Conservation (phyloP, 2,888 invertebrate species). For the Thereva nobilitata region DNA sequence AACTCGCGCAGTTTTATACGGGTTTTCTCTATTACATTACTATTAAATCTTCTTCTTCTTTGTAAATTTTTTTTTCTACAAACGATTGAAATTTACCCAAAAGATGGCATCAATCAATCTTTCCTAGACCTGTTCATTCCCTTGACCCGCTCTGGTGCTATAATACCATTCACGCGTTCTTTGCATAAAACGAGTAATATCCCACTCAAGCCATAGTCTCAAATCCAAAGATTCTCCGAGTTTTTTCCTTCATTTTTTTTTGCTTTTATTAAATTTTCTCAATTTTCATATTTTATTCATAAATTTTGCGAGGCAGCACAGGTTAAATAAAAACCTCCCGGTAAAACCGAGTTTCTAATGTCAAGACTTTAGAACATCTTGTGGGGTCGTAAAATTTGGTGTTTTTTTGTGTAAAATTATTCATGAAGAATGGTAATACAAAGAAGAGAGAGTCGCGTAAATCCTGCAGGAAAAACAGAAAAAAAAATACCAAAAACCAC, state of each 20-base stretch:
- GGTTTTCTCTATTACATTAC: too few relatives aligned
- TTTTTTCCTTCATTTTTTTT: not conserved
- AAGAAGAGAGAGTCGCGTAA: not conserved
- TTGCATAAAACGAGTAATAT: conserved; percentile 20
- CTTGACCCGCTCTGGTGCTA: too few relatives aligned
- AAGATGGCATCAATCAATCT: too few relatives aligned
- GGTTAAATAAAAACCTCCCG: conserved; percentile 7
- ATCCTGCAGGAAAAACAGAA: conserved; percentile 20
- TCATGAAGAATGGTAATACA: conserved; percentile 16
- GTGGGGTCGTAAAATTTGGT: conserved; percentile 17
- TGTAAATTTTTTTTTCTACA: too few relatives aligned
- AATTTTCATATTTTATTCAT: conserved; percentile 34
- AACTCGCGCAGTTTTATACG: too few relatives aligned
- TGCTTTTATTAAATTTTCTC: conserved; percentile 27
- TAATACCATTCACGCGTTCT: not conserved
- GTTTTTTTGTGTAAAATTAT: conserved; percentile 16
- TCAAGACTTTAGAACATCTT: conserved; percentile 6
- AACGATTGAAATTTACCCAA: too few relatives aligned
- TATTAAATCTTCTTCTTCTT: too few relatives aligned
- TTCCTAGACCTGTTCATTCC: too few relatives aligned
- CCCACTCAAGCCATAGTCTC: too few relatives aligned
- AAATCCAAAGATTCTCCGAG: conserved; percentile 4
- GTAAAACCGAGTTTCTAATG: conserved; percentile 27
- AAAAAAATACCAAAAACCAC: too few relatives aligned
- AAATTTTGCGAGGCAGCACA: conserved; percentile 5